Evolutionary conservation across 2,113 vertebrate species (phyloP), one percentile per base, ranked within the genome.

Genomic region (Cinclus mexicanus): DNA sequence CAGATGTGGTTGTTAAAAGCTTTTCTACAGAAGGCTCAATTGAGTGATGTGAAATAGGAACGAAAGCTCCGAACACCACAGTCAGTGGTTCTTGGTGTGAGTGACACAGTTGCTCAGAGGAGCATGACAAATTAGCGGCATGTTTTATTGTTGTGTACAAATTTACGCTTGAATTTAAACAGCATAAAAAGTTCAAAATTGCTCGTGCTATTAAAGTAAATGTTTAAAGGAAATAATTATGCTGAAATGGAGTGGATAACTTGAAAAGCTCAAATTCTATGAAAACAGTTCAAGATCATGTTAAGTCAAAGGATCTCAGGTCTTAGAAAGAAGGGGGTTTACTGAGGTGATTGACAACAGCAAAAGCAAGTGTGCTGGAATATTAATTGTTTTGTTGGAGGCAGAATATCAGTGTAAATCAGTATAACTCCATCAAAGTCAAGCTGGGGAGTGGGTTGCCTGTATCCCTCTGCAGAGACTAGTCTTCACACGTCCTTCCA

Each of bases 1-100:
- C 98, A 98, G 99, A 99, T 98, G 98, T 98, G 98, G 97, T 97
- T 96, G 98, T 98, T 98, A 98, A 98, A 98, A 98, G 98, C 98
- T 98, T 98, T 98, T 98, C 95, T 97, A 87, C 96, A 98, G 97
- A 98, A 98, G 97, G 97, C 97, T 97, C 97, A 75, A 91, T 78
- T 97, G 98, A 98, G 96, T 97, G 97, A 97, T 97, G 95, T 95
- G 98, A 97, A 98, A 95, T 97, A 88, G 95, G 96, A 97, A 74
- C 49, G 70, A 94, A 95, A 78, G 94, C 94, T 94, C 92, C 9
- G 9, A 89, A 80, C 88, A 78, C 96, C 92, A 55, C 94, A 94
- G 97, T 96, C 96, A 46, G 29, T 92, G 97, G 90, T 42, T 97
- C 97, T 96, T 78, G 95, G 95, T 89, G 94, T 96, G 98, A 97